Base-by-base conservation (phyloP, 1,140 invertebrate genomes). In the Drosophila persimilis region DNA sequence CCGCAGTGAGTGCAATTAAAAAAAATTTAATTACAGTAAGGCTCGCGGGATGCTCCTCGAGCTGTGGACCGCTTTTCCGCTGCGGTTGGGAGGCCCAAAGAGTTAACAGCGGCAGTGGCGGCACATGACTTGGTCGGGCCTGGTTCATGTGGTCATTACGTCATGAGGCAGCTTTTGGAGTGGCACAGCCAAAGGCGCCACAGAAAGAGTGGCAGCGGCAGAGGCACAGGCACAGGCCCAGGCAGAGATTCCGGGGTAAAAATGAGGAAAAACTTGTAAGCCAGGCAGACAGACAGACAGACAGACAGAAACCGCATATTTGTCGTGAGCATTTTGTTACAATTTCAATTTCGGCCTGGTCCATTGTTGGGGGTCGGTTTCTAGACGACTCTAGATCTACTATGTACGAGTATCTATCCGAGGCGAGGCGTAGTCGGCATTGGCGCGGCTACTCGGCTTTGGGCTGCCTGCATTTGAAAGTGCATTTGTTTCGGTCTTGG, bases 241-340 rank as follows among this genome's bases (percentile, higher is more conserved):
- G 20, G 6, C 31, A 7, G 2, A 8, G 39, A 8, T 31, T 44
- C 41, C 35, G 44, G 35, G 62, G 45, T 51, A 45, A 69, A 69
- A 69, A 69, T 48, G 65, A 64, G 65, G 65, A 50, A 69, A 69
- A 69, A 69, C 63, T 57, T 56, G 65, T 29, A 48, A 50, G 43
- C 41, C 51, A 44, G 65, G 20, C 50, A 55, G 64, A 55, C 63
- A 67, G 56, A 69, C 50, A 47, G 64, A 47, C 51, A 44, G 65
- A n/a, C 43, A 55, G 64, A 55, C 63, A 69, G 56, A 69, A 69
- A 69, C 63, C 63, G 64, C 64, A 69, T 69, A 69, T 69, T 69
- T 69, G 65, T 69, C 63, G 65, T 69, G 65, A 69, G 65, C 65
- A 69, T 69, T 69, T 69, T 69, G 65, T 69, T 69, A 69, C 65